phyloP scores from a whole-genome alignment of 1,140 invertebrate genomes.

The Drosophila rufa region DNA sequence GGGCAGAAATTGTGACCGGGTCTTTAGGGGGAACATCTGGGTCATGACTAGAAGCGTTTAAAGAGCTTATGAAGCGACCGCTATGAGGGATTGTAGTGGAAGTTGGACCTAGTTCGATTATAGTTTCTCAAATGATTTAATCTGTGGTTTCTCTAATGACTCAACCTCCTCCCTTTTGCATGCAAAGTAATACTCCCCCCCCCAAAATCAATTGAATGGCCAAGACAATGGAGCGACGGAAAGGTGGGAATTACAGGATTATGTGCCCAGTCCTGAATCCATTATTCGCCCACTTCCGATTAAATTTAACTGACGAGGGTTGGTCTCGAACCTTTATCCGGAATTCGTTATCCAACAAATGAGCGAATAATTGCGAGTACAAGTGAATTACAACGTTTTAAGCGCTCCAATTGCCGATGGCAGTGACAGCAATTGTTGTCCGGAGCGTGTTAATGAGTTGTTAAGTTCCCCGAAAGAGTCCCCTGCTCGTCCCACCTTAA shows the following conservation, averaged over 20 bases:
- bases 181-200: background rate
- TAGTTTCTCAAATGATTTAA: background rate
- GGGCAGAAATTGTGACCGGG: slow-evolving; percentile 9
- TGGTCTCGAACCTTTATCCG: slow-evolving; percentile 19
- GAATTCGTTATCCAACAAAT: slow-evolving; percentile 40
- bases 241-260: background rate
- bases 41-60: background rate
- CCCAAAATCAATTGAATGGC: slow-evolving; percentile 7
- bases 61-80: background rate
- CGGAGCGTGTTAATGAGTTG: slow-evolving; percentile 77
- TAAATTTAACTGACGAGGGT: slow-evolving; percentile 67
- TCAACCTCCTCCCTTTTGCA: background rate
- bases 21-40: slow-evolving; percentile 28
- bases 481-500: slow-evolving; percentile 5
- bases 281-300: slow-evolving; percentile 26
- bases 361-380: slow-evolving; percentile 57
- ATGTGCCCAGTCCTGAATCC: background rate
- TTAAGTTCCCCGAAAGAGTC: slow-evolving; percentile 67
- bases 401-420: slow-evolving; percentile 49
- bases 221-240: slow-evolving; percentile 31
- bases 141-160: background rate
- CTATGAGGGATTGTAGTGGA: background rate
- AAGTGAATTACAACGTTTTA: slow-evolving; percentile 62
- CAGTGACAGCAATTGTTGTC: slow-evolving; percentile 62
- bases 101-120: background rate